These are phyloP conservation scores for Cantharis rustica DNA, from an alignment of 2,888 invertebrate species.

Conservation along the genomic window DNA sequence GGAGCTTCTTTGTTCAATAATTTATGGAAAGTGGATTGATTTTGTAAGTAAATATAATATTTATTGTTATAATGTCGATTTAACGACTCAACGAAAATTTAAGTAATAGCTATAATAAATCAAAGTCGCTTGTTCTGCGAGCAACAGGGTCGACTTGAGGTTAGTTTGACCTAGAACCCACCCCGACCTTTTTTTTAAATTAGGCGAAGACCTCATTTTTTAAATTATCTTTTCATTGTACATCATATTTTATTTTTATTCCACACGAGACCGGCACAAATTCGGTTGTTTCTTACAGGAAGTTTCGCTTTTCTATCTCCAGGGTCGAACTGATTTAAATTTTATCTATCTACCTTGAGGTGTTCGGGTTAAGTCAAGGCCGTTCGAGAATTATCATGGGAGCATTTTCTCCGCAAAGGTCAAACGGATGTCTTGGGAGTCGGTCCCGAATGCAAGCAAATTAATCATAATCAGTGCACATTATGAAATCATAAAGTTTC, in stretches of 20 bases:
- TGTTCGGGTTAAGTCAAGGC: neutral
- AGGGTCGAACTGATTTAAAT: neutral
- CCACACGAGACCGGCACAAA: neutral
- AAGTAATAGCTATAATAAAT: neutral
- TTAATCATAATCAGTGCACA: neutral
- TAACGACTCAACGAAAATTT: neutral
- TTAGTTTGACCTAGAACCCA: neutral
- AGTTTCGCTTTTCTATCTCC: neutral
- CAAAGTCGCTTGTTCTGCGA: neutral
- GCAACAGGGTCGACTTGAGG: neutral
- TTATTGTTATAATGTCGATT: neutral
- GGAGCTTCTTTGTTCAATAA: neutral
- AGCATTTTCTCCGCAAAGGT: neutral
- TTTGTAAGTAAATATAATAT: neutral
- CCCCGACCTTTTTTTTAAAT: neutral
- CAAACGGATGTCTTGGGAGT: neutral
- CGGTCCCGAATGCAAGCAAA: neutral
- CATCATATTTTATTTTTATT: neutral
- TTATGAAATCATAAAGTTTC: neutral
- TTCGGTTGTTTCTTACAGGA: neutral
- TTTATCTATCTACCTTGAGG: neutral
- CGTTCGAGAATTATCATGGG: neutral
- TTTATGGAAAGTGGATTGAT: neutral
- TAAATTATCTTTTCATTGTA: neutral
- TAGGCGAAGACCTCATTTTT: neutral